Evolutionary conservation across 2,888 invertebrate species (phyloP).

Genomic region (Kryphioiulus occultus): DNA sequence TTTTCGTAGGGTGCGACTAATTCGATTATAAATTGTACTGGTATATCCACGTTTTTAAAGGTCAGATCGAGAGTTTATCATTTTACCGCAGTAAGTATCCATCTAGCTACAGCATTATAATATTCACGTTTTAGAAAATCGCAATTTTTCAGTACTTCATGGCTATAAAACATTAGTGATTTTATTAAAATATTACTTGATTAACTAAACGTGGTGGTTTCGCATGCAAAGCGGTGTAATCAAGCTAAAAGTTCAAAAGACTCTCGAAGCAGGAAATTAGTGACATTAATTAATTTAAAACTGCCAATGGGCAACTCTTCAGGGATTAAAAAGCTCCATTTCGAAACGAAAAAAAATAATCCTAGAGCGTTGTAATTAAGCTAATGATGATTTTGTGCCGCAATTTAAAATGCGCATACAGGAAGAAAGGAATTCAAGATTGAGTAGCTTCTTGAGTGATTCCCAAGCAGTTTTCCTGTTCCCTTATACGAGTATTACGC

Average conservation of each 20-base stretch:
- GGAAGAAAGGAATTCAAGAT: neutral
- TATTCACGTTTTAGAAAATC: neutral
- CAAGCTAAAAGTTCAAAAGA: neutral
- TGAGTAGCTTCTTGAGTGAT: neutral
- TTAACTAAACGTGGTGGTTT: neutral
- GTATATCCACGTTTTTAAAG: neutral
- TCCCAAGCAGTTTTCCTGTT: neutral
- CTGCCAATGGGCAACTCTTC: neutral
- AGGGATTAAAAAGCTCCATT: neutral
- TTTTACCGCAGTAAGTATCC: neutral
- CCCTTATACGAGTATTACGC: neutral
- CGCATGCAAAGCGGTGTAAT: neutral
- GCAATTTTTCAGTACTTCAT: neutral
- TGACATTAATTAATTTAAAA: slow-evolving; percentile 26
- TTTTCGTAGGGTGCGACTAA: neutral
- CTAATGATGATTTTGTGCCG: neutral
- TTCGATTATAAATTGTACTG: neutral
- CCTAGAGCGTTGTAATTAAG: neutral
- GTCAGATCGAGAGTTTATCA: neutral
- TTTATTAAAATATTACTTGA: slow-evolving; percentile 4
- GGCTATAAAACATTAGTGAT: neutral
- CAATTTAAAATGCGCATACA: neutral
- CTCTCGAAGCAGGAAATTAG: neutral
- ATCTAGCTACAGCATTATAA: too few relatives aligned
- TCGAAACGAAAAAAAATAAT: neutral